Evolutionary conservation across 2,888 invertebrate species (phyloP).

Genomic region (Acleris emargana): DNA sequence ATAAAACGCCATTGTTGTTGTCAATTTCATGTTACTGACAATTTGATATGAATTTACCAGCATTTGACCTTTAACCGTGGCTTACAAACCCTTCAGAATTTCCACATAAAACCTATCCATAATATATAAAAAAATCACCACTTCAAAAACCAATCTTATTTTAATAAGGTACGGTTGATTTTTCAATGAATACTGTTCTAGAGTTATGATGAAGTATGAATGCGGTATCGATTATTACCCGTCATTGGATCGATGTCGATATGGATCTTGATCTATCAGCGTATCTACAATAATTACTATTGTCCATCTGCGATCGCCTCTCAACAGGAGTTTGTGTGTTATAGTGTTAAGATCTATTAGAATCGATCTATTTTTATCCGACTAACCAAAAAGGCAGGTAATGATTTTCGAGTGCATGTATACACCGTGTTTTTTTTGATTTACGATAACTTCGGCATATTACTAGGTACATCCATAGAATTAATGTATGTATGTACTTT

Average conservation of each 20-base stretch:
- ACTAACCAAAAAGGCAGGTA: too few species aligned
- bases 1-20: neutral
- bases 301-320: conserved; percentile 18
- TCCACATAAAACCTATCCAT: neutral
- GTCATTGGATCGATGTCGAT: conserved; percentile 14
- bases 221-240: conserved; percentile 6
- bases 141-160: too few species aligned
- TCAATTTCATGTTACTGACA: neutral
- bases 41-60: neutral
- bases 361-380: neutral
- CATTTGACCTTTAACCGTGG: neutral
- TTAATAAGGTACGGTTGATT: neutral
- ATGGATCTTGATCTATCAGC: conserved; percentile 9
- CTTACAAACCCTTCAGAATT: neutral
- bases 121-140: neutral
- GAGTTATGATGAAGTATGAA: neutral
- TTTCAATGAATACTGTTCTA: neutral
- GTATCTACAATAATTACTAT: conserved; percentile 22
- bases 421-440: too few species aligned
- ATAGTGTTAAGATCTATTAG: neutral
- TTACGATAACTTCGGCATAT: too few species aligned
- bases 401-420: too few species aligned
- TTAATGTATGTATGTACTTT: too few species aligned
- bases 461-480: too few species aligned
- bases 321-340: conserved; percentile 16